Evolutionary conservation across 2,888 invertebrate genomes (phyloP).

Genomic region (Eupeodes luniger): DNA sequence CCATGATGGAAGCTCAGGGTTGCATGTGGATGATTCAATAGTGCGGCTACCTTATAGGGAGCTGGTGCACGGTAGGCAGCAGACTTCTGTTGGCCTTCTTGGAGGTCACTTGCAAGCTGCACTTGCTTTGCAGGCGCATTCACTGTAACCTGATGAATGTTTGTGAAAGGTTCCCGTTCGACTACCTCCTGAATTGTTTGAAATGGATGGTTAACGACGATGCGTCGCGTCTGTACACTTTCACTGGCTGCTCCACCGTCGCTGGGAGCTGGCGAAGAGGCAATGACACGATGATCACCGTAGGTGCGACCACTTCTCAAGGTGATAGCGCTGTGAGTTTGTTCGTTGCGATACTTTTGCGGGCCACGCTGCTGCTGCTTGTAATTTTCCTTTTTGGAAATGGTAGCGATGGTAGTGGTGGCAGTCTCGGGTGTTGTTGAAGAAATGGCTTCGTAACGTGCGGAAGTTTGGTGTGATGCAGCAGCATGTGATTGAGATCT

Average conservation of each 20-base stretch:
- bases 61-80: slow-evolving; percentile 31
- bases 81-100: slow-evolving; percentile 65
- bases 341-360: slow-evolving; percentile 69
- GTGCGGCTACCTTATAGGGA: slow-evolving; percentile 55
- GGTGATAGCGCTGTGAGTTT: slow-evolving; percentile 59
- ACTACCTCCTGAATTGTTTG: slow-evolving; percentile 87
- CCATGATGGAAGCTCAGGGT: slow-evolving; percentile 60
- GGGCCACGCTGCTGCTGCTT: slow-evolving; percentile 20
- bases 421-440: slow-evolving; percentile 53
- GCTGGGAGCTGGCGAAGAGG: slow-evolving; percentile 86
- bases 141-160: slow-evolving; percentile 86
- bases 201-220: slow-evolving; percentile 87
- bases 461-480: slow-evolving; percentile 46
- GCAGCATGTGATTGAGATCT: slow-evolving; percentile 43
- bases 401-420: background rate
- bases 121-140: slow-evolving; percentile 84
- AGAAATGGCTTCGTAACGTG: slow-evolving; percentile 36
- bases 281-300: slow-evolving; percentile 84
- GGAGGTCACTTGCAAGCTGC: slow-evolving; percentile 39
- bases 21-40: slow-evolving; percentile 54
- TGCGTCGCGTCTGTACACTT: slow-evolving; percentile 86
- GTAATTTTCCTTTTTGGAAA: background rate
- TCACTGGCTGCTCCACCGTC: slow-evolving; percentile 85
- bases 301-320: slow-evolving; percentile 72
- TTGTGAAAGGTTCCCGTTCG: slow-evolving; percentile 86